These are phyloP conservation scores for Heliconius cydno DNA, from an alignment of 2,888 invertebrate genomes.

Conservation along the genomic window DNA sequence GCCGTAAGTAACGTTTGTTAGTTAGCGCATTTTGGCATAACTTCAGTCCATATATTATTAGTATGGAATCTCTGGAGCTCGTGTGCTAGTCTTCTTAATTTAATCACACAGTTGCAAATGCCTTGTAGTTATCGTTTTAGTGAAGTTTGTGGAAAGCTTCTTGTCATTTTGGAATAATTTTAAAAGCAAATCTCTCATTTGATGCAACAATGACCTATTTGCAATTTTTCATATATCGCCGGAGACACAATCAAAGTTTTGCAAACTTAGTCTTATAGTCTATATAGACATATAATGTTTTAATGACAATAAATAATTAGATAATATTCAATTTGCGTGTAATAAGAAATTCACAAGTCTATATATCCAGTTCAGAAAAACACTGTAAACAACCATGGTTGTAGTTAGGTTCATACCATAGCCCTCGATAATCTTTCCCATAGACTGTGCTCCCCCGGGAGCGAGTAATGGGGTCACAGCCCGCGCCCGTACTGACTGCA, in stretches of 20 bases:
- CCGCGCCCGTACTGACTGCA: constrained; percentile 26
- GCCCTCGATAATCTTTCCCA: constrained; percentile 21
- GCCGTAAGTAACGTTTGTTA: neutral
- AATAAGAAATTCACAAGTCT: neutral
- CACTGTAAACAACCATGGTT: neutral
- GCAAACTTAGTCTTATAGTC: too few relatives aligned
- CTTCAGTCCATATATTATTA: constrained; percentile 29
- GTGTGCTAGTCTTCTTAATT: constrained; percentile 18
- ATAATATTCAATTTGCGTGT: neutral
- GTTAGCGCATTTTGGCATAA: constrained; percentile 21
- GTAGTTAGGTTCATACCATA: neutral
- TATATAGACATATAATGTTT: too few relatives aligned
- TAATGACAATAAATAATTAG: neutral
- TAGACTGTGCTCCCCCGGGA: constrained; percentile 29
- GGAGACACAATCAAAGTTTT: too few relatives aligned
- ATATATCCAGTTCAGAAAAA: neutral
- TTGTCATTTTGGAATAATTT: neutral
- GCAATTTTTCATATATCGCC: too few relatives aligned
- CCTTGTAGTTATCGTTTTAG: neutral
- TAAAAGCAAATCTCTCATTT: neutral
- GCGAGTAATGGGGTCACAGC: constrained; percentile 35
- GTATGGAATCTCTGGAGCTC: constrained; percentile 25
- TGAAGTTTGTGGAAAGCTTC: neutral
- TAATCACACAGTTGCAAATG: constrained; percentile 21
- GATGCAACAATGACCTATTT: too few relatives aligned